Evolutionary conservation across 2,888 invertebrate species (phyloP), one percentile per base, ranked within the genome.

Genomic region (Therioaphis trifolii): DNA sequence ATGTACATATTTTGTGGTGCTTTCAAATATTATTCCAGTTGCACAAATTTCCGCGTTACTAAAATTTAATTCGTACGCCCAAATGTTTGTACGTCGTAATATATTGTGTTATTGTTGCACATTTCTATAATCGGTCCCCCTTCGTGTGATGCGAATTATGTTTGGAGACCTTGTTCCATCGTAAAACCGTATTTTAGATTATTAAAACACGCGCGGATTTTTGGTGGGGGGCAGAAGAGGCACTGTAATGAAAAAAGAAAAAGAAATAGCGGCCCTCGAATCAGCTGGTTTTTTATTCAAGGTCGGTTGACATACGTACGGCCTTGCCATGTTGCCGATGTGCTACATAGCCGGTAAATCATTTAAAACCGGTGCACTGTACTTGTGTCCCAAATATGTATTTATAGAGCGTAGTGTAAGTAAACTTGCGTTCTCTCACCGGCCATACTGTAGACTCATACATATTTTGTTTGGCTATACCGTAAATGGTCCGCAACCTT

Each of bases 321-420:
- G 27, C 82, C 82, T 82, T 82, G 82, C 82, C 63, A 82, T 35
- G 82, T 82, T 82, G 82, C 82, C 82, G 82, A 61, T 63, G 40
- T 52, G 35, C 21, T 69, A 79, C n/a, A 40, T 66, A 35, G 78
- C 69, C 78, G 55, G 68, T 55, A 79, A 79, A 79, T 69, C 68
- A 29, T 79, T 79, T 40, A 66, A 52, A 79, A 79, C 68, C 78
- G 68, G 78, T 69, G 69, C 40, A 55, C 69, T 15, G 69, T 66
- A 68, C 49, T 69, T 68, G 14, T n/a, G 55, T 43, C 55, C 68
- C 66, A 55, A 79, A 79, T 79, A 68, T 46, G 52, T 78, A 66
- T 78, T 78, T 40, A 66, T 78, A 78, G 24, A 78, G 18, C 11
- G 3, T 21, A n/a, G 24, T 7, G 46, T n/a, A n/a, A n/a, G n/a